These are phyloP conservation scores for Montipora sp. DNA, from an alignment of 64 coral and sea anemone genomes.

Conservation along the genomic window DNA sequence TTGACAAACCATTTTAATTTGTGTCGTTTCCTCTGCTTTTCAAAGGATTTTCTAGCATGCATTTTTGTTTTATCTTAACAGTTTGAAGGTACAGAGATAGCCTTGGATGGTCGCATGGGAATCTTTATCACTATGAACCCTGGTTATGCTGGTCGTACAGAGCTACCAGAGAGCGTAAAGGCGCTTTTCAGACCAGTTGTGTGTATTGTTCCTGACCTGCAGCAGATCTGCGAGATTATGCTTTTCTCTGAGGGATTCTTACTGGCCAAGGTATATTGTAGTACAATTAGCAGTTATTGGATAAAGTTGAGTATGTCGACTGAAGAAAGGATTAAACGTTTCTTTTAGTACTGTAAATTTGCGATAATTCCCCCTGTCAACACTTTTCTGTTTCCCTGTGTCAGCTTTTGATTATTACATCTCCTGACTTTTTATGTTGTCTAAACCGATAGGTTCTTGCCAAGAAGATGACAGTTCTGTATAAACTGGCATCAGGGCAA, in stretches of 20 bases:
- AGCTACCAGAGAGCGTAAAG: conserved; percentile 98
- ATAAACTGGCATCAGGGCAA: conserved; percentile 96
- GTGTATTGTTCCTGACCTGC: conserved; percentile 95
- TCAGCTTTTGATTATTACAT: too few species aligned
- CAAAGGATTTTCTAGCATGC: not conserved
- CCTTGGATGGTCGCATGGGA: conserved; percentile 90
- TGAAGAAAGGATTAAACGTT: not conserved
- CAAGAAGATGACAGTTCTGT: conserved; percentile 99
- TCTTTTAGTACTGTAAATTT: too few species aligned
- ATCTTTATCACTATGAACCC: conserved; percentile 99
- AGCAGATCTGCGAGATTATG: conserved; percentile 99
- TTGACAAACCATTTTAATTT: too few species aligned
- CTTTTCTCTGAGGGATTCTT: conserved; percentile 98
- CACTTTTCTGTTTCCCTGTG: too few species aligned
- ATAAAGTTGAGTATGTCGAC: not conserved
- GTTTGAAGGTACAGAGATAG: conserved; percentile 99
- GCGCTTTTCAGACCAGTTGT: conserved; percentile 93
- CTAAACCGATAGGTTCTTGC: conserved; percentile 76
- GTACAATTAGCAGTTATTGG: not conserved
- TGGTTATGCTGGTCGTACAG: conserved; percentile 96
- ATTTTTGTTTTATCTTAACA: conserved; percentile 55
- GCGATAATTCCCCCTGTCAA: too few species aligned
- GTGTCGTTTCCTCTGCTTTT: not conserved
- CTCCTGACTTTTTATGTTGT: not conserved
- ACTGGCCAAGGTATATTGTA: conserved; percentile 74